Base-by-base conservation (phyloP, 1,140 invertebrate species). In the Tribolium madens region DNA sequence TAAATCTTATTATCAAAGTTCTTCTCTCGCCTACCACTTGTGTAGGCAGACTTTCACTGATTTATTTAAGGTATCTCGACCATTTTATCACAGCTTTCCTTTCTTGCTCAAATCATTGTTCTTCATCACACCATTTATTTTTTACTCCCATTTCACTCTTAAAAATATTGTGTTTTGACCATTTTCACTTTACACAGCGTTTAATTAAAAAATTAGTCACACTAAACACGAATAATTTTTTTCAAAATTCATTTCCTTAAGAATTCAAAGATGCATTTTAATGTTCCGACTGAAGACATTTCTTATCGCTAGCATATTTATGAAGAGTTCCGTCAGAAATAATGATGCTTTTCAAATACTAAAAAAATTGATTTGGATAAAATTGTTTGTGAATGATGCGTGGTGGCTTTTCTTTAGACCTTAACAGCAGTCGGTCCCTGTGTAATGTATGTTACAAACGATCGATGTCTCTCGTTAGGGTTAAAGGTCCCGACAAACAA, bases 401-500 rank as follows among this genome's bases (percentile, higher is more conserved):
- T 31, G 26, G 21, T 64, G 21, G n/a, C 26, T 64, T 26, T 64
- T n/a, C 17, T 57, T 3, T 5, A 64, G 12, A 12, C 57, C 57
- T 26, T 31, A 64, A 33, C 57, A 64, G 57, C 57, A 33, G 57
- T 64, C 57, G 57, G 57, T 64, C 57, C 57, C 57, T 64, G 9
- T 64, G 57, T 64, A 15, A 64, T 64, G 9, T 12, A 26, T 12
- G 10, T 31, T 64, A 12, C 21, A 13, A 64, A 64, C 57, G 57
- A 64, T 26, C 57, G 26, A 64, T 64, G 57, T 64, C 57, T 21
- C 26, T 31, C 9, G 31, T 64, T 64, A 33, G 57, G 57, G 57
- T 64, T 64, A 64, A 64, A 64, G 26, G 57, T 64, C 26, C 57
- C 21, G 26, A 64, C 57, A 26, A 60, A 60, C 53, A 64, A 64